Evolutionary conservation across 2,113 vertebrate genomes (phyloP), one percentile per base, ranked within the genome.

Genomic region (Ceyx cyanopectus): DNA sequence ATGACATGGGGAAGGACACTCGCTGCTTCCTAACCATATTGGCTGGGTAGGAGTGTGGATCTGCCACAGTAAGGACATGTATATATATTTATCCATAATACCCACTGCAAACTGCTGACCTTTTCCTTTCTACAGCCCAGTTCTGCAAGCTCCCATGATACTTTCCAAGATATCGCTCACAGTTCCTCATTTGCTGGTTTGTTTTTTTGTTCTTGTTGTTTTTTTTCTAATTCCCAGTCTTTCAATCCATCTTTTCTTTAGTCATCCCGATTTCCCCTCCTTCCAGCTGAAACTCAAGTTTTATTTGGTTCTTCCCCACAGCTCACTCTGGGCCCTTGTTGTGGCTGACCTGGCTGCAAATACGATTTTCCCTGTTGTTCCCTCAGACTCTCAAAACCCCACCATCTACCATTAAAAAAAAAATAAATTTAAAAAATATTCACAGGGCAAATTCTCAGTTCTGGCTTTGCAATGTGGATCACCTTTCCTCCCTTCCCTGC

Each of bases 81-180:
- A 8, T 48, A 13, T 20, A 5, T 18, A 7, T 30, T 21, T 21
- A 32, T 58, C 24, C 29, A 2, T 63, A 41, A 70, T 10, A 62
- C 7, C 12, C 6, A 4, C 16, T 46, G 50, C 41, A 77, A 32
- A 45, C 23, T 62, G 22, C 43, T 80, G 69, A 62, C 48, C 12
- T 81, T 65, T 58, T 60, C 13, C 41, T 72, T 78, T 50, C 73
- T 48, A 6, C 16, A 80, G 12, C 23, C 65, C 60, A 45, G 20
- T 8, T 8, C 77, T 41, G 21, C 0, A 0, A 69, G 17, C 14
- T 77, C 10, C 61, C 0, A 0, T 26, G 34, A 32, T 26, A 24
- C 11, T 68, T 70, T 81, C 43, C 43, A 83, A 63, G 56, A 11
- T 20, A 15, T 54, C 75, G 19, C 43, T 63, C 20, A 21, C 26